Evolutionary conservation across 2,797 vertebrate genomes (phyloP).

Genomic region (Gymnodraco acuticeps): DNA sequence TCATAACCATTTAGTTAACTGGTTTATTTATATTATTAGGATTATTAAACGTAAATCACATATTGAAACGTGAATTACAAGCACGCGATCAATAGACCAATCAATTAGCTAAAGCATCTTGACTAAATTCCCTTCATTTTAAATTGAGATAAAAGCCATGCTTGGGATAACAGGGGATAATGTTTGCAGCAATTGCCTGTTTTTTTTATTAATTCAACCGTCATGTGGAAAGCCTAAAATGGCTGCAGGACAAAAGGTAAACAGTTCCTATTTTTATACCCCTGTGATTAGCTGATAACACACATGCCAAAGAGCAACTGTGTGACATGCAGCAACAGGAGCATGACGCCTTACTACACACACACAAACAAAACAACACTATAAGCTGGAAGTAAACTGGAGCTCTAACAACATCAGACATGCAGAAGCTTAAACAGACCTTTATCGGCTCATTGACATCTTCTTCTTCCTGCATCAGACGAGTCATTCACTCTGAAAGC

Average conservation of each 20-base stretch:
- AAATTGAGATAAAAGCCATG: neutral
- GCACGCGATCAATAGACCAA: neutral
- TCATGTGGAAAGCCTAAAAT: slow-evolving; percentile 4
- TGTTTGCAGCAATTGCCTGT: neutral
- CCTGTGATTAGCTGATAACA: slow-evolving; percentile 22
- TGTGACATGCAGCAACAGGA: slow-evolving; percentile 31
- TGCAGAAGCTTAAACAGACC: slow-evolving; percentile 47
- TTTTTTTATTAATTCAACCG: neutral
- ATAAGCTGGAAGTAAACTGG: slow-evolving; percentile 1
- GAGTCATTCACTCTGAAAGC: slow-evolving; percentile 40
- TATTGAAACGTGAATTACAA: neutral
- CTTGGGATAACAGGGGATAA: neutral
- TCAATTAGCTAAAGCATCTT: neutral
- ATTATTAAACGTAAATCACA: neutral
- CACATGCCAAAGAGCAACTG: slow-evolving; percentile 26
- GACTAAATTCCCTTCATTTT: neutral
- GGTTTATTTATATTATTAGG: neutral
- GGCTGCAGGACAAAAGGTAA: slow-evolving; percentile 14
- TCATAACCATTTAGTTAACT: neutral
- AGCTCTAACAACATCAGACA: slow-evolving; percentile 27
- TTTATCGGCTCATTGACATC: slow-evolving; percentile 42
- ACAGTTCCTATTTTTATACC: slow-evolving; percentile 9
- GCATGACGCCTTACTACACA: neutral
- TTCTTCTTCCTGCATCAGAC: slow-evolving; percentile 34
- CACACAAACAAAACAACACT: neutral